Evolutionary conservation across 1,140 invertebrate species (phyloP).

Genomic region (Drosophila nebulosa): DNA sequence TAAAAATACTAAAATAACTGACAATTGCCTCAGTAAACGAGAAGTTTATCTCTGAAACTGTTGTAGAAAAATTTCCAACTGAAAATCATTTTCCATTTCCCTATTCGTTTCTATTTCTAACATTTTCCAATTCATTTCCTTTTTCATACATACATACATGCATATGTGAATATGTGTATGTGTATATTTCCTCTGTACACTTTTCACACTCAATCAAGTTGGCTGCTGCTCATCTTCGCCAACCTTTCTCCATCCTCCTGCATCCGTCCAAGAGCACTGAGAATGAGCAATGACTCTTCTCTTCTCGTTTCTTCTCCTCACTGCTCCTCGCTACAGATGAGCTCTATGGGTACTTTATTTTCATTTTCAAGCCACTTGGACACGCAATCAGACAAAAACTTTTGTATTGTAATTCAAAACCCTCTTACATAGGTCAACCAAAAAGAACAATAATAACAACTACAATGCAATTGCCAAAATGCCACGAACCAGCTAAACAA

Average conservation of each 20-base stretch:
- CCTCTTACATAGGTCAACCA: constrained; percentile 48
- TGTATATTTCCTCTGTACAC: neutral
- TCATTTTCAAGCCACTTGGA: constrained; percentile 19
- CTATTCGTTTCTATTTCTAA: neutral
- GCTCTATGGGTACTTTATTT: neutral
- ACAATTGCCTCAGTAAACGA: no score
- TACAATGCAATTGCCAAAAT: constrained; percentile 59
- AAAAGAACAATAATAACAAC: constrained; percentile 42
- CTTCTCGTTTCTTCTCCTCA: neutral
- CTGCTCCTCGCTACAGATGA: no score
- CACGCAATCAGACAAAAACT: constrained; percentile 59
- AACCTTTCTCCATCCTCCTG: neutral
- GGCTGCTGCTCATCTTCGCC: constrained; percentile 17
- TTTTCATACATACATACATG: no score
- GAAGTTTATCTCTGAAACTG: no score
- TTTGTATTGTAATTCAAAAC: constrained; percentile 56
- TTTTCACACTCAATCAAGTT: constrained; percentile 23
- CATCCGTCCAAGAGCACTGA: neutral
- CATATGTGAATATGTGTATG: no score
- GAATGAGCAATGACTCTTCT: constrained; percentile 19
- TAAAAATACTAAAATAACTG: no score
- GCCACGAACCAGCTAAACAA: constrained; percentile 11
- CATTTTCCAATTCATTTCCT: neutral
- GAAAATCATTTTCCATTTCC: neutral
- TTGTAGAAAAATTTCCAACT: neutral